Conservation (phyloP, 2,888 invertebrate species). For the Apamea crenata region DNA sequence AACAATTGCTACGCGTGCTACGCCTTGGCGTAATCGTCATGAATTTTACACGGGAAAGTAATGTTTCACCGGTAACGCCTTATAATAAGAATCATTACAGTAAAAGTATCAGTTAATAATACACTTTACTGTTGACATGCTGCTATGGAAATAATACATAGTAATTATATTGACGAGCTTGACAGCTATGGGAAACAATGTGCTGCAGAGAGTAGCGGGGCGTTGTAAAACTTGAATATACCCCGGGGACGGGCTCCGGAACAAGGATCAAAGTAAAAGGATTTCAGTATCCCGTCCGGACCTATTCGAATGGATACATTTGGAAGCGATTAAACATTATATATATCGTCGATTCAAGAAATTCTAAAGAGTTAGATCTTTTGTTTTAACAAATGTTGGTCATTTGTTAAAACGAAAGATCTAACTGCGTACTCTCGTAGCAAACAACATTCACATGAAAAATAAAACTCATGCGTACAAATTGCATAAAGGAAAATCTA, state of each 20-base stretch:
- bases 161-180: conserved; percentile 32
- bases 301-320: conserved; percentile 31
- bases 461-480: conserved; percentile 25
- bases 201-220: conserved; percentile 27
- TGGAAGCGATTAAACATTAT: conserved; percentile 18
- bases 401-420: background rate
- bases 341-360: background rate
- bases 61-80: conserved; percentile 40
- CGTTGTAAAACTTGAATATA: conserved; percentile 43
- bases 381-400: too few relatives aligned
- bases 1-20: conserved; percentile 35
- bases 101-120: conserved; percentile 33
- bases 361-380: background rate
- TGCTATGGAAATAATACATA: conserved; percentile 31
- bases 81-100: conserved; percentile 37
- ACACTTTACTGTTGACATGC: conserved; percentile 28
- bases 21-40: conserved; percentile 36
- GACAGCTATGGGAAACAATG: conserved; percentile 32
- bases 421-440: background rate
- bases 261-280: conserved; percentile 45
- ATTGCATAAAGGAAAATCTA: conserved; percentile 38
- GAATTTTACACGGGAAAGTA: conserved; percentile 46
- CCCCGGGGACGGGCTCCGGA: conserved; percentile 38
- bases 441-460: conserved; percentile 26
- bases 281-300: conserved; percentile 22